Evolutionary conservation across 1,140 invertebrate genomes (phyloP), one percentile per base, ranked within the genome.

Genomic region (Anadara kagoshimensis): DNA sequence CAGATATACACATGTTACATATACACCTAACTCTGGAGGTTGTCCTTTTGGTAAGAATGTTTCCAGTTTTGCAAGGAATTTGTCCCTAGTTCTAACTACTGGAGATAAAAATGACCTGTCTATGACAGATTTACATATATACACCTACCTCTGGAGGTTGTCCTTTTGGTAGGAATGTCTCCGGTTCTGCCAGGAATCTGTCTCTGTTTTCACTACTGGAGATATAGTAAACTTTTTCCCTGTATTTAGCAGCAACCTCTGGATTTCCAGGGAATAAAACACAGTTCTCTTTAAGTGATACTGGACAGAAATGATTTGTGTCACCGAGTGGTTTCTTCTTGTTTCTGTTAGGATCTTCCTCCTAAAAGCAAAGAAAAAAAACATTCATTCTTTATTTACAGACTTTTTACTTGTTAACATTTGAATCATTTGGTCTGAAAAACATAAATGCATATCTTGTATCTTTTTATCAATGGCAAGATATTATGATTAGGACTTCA

Each of bases 301-400:
- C 89, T 20, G 89, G 88, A 79, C 88, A 89, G 78, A 87, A 90
- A 68, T 88, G 82, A 62, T 85, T 88, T 1, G 81, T 83, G 53
- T 90, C 88, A 58, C 89, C 89, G 1, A 90, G 71, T 7, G 78
- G 82, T 69, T 87, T 89, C 76, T 89, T 89, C 47, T 83, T 82
- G 51, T 76, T 84, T 36, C 76, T 69, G 57, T 85, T 87, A 4
- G 85, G 79, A 69, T 89, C 87, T 75, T 89, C 87, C 61, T 88
- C 84, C 83, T 89, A 58, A 8, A 68, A 67, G 49, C 18, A 45
- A 29, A 4, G 18, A 61, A 36, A 16, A 14, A 44, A 14, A 53
- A 53, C 26, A 36, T 5, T 20, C 61, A 14, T 18, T 66, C 44
- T 16, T 58, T 8, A 22, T 26, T 63, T 36, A 20, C 36, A n/a